phyloP scores from a whole-genome alignment of 1,140 invertebrate genomes.

The Leptinotarsa texana region DNA sequence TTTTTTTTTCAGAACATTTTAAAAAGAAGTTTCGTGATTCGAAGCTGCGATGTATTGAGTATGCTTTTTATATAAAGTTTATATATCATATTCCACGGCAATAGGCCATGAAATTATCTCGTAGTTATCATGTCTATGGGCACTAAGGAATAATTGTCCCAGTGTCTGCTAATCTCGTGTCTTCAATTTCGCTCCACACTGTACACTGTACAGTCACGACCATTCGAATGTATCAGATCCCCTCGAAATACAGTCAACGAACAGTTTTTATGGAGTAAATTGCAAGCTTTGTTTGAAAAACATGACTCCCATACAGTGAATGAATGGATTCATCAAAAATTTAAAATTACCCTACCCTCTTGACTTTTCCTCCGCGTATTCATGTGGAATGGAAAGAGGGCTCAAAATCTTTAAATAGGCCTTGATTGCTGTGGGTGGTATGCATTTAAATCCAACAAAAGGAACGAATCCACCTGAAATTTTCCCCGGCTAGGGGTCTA shows the following conservation, averaged over 20 bases:
- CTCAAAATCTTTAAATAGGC: neutral
- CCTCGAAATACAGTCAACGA: conserved; percentile 14
- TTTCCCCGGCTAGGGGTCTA: neutral
- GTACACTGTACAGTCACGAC: too few relatives aligned
- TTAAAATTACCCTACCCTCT: conserved; percentile 15
- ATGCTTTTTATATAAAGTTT: too few relatives aligned
- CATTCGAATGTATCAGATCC: conserved; percentile 21
- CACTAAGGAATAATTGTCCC: too few relatives aligned
- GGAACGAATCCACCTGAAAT: neutral
- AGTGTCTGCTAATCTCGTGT: too few relatives aligned
- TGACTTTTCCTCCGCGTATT: conserved; percentile 19
- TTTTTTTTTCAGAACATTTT: too few relatives aligned
- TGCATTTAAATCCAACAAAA: neutral
- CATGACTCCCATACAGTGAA: conserved; percentile 11
- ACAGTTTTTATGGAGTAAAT: conserved; percentile 17
- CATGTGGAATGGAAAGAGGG: conserved; percentile 11
- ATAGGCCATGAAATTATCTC: too few relatives aligned
- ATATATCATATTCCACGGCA: too few relatives aligned
- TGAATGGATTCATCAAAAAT: conserved; percentile 21
- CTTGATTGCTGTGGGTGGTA: neutral
- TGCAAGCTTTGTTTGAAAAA: conserved; percentile 17
- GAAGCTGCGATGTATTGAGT: too few relatives aligned
- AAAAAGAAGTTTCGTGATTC: too few relatives aligned
- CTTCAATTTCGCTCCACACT: too few relatives aligned
- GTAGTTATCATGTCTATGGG: too few relatives aligned